Base-by-base conservation (phyloP, 2,888 invertebrate genomes). In the Ochropacha duplaris region DNA sequence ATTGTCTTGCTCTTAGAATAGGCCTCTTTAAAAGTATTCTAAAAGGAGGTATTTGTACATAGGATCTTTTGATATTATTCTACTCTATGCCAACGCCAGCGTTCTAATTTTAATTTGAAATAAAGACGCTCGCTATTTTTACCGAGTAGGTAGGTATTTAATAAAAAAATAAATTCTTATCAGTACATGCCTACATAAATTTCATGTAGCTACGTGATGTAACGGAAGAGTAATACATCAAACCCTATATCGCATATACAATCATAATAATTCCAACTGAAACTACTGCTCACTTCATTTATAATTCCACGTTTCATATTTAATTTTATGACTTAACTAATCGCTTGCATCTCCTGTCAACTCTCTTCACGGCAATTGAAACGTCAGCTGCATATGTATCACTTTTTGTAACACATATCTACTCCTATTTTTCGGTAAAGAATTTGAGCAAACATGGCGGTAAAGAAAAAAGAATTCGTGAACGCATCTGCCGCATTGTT, bases 401-500 rank as follows among this genome's bases (percentile, higher is more conserved):
- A 56, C 57, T 59, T 66, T 62, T 71, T 74, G 71, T 73, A 56
- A 22, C n/a, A 24, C 3, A n/a, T 74, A n/a, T n/a, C n/a, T n/a
- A 75, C 76, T 72, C 74, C 76, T 74, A 83, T 82, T 85, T 84
- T 80, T 81, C 80, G 81, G 81, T 83, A 83, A 81, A 84, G 83
- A 82, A 84, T 80, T 83, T 84, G 74, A 86, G 86, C 88, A 91
- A 92, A 92, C 84, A 92, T 90, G 90, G 92, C 90, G 72, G 86
- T 74, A 65, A 72, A 73, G 60, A 75, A 74, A 81, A 87, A 84
- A 81, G 83, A 72, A 64, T 74, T 76, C 75, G 68, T 71, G 80
- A 84, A 79, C 90, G 87, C 91, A 92, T 92, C 92, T 92, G 91
- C 89, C 82, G 83, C 74, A 89, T 92, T 91, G 91, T 90, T 83